phyloP scores from a whole-genome alignment of 1,140 invertebrate genomes.

The Chymomyza costata region DNA sequence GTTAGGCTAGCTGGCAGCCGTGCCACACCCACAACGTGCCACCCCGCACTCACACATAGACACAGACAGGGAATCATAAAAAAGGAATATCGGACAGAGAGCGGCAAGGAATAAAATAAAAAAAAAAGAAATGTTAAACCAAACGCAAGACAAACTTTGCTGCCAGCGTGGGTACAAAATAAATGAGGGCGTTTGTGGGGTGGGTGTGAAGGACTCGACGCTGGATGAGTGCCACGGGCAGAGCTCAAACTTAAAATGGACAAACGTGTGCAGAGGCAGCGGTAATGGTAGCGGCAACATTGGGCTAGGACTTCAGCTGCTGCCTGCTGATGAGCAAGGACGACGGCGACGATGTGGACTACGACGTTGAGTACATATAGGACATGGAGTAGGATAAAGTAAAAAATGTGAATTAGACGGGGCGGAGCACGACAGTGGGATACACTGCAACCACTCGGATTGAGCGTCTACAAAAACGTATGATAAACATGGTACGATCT shows the following conservation, averaged over 20 bases:
- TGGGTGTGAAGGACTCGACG: conserved; percentile 50
- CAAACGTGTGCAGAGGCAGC: conserved; percentile 55
- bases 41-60: conserved; percentile 8
- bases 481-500: too few relatives aligned
- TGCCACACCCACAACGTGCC: too few relatives aligned
- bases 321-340: conserved; percentile 64
- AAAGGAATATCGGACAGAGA: conserved; percentile 30
- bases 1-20: conserved; percentile 36
- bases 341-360: conserved; percentile 20
- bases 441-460: too few relatives aligned
- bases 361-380: conserved; percentile 16
- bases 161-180: conserved; percentile 70
- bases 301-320: conserved; percentile 17
- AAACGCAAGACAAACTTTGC: conserved; percentile 72
- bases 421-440: too few relatives aligned
- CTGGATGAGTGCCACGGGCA: conserved; percentile 69
- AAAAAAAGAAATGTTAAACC: conserved; percentile 71
- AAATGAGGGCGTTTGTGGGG: conserved; percentile 44
- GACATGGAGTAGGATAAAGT: too few relatives aligned
- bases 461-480: too few relatives aligned
- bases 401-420: too few relatives aligned
- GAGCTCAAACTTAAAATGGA: conserved; percentile 71
- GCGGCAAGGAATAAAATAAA: conserved; percentile 69
- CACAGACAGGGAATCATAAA: conserved; percentile 25
- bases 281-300: neutral